A percentile compares a stretch with the other conserved stretches of the same genome.
Evolutionary conservation across 2,888 invertebrate genomes (phyloP).

Genomic region (Poecilobothrus nobilitatus): DNA sequence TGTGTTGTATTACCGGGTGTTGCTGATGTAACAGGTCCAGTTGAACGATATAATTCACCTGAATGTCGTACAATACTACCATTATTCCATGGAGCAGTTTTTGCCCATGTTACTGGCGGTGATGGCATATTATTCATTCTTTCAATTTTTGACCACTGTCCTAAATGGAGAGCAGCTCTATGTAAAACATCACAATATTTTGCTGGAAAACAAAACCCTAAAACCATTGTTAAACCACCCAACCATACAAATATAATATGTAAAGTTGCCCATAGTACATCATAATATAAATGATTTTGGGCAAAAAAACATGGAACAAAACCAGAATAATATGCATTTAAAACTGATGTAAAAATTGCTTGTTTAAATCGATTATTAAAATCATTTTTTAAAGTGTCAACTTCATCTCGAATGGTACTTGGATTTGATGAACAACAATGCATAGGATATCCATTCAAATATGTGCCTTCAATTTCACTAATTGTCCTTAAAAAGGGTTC

Average conservation of each 20-base stretch:
- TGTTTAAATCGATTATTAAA: conserved; percentile 85
- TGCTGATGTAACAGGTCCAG: conserved; percentile 74
- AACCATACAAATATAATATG: conserved; percentile 79
- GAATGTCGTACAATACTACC: conserved; percentile 66
- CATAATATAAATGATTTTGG: conserved; percentile 68
- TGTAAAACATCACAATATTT: conserved; percentile 83
- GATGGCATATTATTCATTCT: conserved; percentile 18
- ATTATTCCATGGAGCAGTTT: conserved; percentile 59
- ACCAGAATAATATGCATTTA: conserved; percentile 80
- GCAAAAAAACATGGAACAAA: conserved; percentile 86
- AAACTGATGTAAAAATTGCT: conserved; percentile 70
- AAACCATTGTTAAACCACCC: conserved; percentile 71
- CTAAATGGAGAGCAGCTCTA: conserved; percentile 80
- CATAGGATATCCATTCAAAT: conserved; percentile 53
- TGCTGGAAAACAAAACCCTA: conserved; percentile 56
- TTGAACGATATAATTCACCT: conserved; percentile 65
- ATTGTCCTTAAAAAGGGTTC: conserved; percentile 64
- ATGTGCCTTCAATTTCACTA: conserved; percentile 40
- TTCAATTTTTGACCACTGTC: conserved; percentile 45
- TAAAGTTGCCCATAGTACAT: conserved; percentile 73
- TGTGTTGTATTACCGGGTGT: conserved; percentile 77
- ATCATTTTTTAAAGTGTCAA: conserved; percentile 72
- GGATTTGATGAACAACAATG: conserved; percentile 71
- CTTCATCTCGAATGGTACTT: conserved; percentile 68
- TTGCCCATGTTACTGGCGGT: conserved; percentile 47